Conservation (phyloP, 1,140 invertebrate species). For the Polypedilum vanderplanki region DNA sequence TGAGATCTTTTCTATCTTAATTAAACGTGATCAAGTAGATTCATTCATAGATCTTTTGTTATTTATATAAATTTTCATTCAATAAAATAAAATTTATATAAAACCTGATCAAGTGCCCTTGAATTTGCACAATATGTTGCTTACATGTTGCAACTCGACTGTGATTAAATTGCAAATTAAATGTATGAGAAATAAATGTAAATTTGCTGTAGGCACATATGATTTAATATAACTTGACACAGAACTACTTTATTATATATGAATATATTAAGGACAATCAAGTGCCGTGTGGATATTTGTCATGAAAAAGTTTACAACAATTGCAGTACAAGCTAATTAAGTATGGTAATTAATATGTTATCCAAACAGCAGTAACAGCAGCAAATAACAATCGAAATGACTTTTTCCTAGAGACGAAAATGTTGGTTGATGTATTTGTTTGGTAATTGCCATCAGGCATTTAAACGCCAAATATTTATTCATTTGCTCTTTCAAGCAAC, state of each 20-base stretch:
- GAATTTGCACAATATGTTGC: background rate
- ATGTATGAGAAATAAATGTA: background rate
- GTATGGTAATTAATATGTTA: conserved; percentile 15
- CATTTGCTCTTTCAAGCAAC: background rate
- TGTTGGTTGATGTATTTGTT: background rate
- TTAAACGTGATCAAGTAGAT: background rate
- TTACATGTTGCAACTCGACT: background rate
- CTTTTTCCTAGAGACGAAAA: background rate
- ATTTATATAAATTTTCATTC: background rate
- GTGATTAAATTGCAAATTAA: background rate
- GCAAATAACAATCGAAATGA: background rate
- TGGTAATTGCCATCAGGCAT: conserved; percentile 26
- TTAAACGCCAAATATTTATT: conserved; percentile 29
- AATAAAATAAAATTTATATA: background rate
- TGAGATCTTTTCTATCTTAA: background rate
- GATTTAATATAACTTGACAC: background rate
- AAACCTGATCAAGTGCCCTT: conserved; percentile 16
- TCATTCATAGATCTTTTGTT: background rate
- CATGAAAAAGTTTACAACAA: background rate
- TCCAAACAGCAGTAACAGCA: background rate
- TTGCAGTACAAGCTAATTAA: background rate
- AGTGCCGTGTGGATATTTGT: background rate
- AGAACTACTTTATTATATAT: background rate
- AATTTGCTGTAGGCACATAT: background rate
- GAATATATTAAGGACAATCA: background rate